A percentile compares a stretch with the other conserved stretches of the same genome.
phyloP scores from a whole-genome alignment of 2,113 vertebrate species.

The Addax nasomaculatus region DNA sequence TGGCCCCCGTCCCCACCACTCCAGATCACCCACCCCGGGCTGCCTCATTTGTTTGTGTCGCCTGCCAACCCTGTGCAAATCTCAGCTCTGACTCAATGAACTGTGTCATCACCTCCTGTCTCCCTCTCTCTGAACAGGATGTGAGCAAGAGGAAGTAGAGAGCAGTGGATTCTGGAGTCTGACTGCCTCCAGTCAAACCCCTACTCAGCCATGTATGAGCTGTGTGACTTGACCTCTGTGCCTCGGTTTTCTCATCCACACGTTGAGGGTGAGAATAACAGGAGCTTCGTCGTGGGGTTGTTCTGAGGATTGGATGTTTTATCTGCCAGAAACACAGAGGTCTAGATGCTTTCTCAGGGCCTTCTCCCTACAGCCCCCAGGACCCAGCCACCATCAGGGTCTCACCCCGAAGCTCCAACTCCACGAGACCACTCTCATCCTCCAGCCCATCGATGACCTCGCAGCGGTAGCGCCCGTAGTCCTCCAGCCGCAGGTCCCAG shows the following conservation, averaged over 20 bases:
- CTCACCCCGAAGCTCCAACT: conserved; percentile 89
- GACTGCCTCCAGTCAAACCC: neutral
- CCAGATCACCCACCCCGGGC: neutral
- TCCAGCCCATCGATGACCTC: conserved; percentile 96
- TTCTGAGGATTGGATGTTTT: neutral
- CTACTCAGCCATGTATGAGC: neutral
- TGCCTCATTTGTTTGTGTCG: neutral
- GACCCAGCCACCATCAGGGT: neutral
- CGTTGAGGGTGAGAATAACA: neutral
- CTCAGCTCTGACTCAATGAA: neutral
- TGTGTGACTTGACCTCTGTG: neutral
- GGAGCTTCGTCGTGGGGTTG: neutral
- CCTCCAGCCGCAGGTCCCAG: conserved; percentile 82
- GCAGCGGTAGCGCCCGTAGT: conserved; percentile 91
- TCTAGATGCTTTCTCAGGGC: neutral
- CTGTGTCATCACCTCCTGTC: neutral
- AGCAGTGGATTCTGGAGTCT: neutral
- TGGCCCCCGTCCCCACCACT: neutral
- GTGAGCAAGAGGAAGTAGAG: neutral
- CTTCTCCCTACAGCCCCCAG: rapidly evolving
- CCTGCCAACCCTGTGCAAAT: neutral
- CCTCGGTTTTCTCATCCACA: neutral
- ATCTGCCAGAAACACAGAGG: neutral
- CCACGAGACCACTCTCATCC: conserved; percentile 89
- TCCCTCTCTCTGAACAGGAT: neutral